Evolutionary conservation across 2,113 vertebrate genomes (phyloP), one percentile per base, ranked within the genome.

Genomic region (Stegastes partitus): DNA sequence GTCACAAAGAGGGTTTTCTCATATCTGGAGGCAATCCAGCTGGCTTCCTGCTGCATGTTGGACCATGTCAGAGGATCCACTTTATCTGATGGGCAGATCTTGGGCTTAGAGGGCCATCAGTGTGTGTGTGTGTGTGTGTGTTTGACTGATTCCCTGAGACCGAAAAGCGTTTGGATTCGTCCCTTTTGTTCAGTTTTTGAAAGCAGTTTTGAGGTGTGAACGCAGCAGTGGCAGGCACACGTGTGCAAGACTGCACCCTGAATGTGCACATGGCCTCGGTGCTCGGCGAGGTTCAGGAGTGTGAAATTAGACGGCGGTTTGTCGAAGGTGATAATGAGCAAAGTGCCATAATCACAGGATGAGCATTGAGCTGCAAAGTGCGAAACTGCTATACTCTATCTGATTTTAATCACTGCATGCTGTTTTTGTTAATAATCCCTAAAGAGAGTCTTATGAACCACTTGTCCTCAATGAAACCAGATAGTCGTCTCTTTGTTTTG

Each of bases 271-370:
- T 34, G 37, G 62, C 77, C 65, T 74, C 58, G 1, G 59, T 58
- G 79, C 82, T 72, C 66, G 18, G 56, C 21, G 67, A 87, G 83
- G 88, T 84, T 89, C 83, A 69, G 51, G 73, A 85, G 91, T 94
- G 93, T 93, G 93, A 93, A 93, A 93, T 88, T 84, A 89, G 89
- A 90, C 64, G 89, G 23, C 58, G 85, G 88, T 87, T 92, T 93
- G 78, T 84, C 66, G 75, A 79, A 93, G 91, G 93, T 93, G 93
- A 94, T 94, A 95, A 95, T 95, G 91, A 93, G 92, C 88, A 90
- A 84, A 87, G 91, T 79, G 92, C 79, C 82, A 59, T 82, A 86
- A 84, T 81, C 90, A 68, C 90, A 91, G 89, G 92, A 94, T 83
- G 92, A 85, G 78, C 74, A 73, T 63, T 54, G 65, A 34, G 61